Evolutionary conservation across 2,113 vertebrate species (phyloP).

Genomic region (Leucoraja erinaceus): DNA sequence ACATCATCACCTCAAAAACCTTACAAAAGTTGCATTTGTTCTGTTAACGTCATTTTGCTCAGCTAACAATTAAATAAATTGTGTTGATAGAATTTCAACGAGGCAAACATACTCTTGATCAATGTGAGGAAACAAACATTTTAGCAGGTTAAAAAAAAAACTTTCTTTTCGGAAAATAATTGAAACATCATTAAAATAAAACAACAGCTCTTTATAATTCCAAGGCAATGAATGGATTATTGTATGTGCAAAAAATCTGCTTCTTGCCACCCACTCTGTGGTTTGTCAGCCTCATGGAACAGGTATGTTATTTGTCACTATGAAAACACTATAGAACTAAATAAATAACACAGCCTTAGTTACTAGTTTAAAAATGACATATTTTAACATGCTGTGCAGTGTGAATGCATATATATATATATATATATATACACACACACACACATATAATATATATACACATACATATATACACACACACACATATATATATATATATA

Average conservation of each 20-base stretch:
- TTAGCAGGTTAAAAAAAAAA: neutral
- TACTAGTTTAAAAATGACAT: neutral
- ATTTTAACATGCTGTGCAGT: neutral
- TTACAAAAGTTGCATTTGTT: neutral
- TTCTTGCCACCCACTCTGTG: conserved; percentile 23
- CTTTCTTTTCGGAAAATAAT: neutral
- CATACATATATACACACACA: too few species aligned
- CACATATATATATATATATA: conserved; percentile 36
- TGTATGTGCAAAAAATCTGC: neutral
- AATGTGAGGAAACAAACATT: neutral
- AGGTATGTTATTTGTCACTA: neutral
- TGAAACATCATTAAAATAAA: neutral
- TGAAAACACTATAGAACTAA: neutral
- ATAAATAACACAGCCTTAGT: neutral
- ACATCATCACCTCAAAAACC: neutral
- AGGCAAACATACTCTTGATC: neutral
- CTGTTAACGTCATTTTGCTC: neutral
- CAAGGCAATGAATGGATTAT: conserved; percentile 15
- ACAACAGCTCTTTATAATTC: neutral
- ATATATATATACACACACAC: neutral
- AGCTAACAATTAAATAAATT: neutral
- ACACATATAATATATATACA: conserved; percentile 13
- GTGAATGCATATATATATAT: conserved; percentile 8
- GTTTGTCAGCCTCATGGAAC: neutral
- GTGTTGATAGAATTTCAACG: neutral